Percentiles rank a stretch among this genome's conserved stretches.
These are phyloP conservation scores for Plodia interpunctella DNA, from an alignment of 1,140 invertebrate species.

Conservation along the genomic window DNA sequence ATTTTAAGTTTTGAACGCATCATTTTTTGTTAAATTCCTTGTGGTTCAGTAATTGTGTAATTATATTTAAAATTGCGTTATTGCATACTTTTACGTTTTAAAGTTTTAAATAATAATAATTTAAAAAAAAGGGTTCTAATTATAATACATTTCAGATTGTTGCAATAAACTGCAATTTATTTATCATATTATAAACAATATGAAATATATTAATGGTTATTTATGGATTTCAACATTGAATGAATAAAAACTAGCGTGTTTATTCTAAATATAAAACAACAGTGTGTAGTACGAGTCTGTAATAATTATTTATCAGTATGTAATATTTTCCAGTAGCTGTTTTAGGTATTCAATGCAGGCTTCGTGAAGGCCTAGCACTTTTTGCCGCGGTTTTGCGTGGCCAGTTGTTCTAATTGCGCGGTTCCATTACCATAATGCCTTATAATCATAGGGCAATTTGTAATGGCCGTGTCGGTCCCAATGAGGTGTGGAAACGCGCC, in stretches of 20 bases:
- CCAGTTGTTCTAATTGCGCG: constrained; percentile 56
- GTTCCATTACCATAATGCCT: constrained; percentile 59
- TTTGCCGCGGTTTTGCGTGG: constrained; percentile 30
- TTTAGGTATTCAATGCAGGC: background rate
- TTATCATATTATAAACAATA: too few relatives aligned
- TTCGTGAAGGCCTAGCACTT: constrained; percentile 15
- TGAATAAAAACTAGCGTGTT: too few relatives aligned
- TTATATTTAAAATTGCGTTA: background rate
- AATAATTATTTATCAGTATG: too few relatives aligned
- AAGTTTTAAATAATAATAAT: background rate
- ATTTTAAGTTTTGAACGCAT: constrained; percentile 9
- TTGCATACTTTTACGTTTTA: background rate
- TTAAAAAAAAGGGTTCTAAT: too few relatives aligned
- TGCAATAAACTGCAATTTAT: too few relatives aligned
- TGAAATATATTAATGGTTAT: too few relatives aligned
- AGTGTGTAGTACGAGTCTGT: too few relatives aligned
- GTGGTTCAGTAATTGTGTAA: background rate
- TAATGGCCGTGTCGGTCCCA: constrained; percentile 50
- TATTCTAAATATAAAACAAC: too few relatives aligned
- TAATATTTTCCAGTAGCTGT: background rate
- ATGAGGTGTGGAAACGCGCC: constrained; percentile 64
- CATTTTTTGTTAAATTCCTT: background rate
- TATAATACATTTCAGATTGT: too few relatives aligned
- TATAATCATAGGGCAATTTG: constrained; percentile 62
- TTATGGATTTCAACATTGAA: too few relatives aligned